phyloP scores from a whole-genome alignment of 2,797 vertebrate species.

The Lagorchestes hirsutus region DNA sequence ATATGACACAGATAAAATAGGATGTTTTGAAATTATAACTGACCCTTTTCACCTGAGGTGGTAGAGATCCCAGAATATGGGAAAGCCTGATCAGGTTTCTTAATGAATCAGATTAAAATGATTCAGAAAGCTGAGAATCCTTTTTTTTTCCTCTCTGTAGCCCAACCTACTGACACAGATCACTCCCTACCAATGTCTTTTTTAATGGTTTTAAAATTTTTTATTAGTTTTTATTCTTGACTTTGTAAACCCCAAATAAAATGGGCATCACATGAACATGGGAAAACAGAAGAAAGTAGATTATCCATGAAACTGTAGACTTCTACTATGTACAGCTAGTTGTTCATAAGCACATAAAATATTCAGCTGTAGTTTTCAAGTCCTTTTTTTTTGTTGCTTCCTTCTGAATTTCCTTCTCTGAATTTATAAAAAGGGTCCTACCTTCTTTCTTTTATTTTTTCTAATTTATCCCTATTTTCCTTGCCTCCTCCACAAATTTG shows the following conservation, averaged over 20 bases:
- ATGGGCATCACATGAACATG: not conserved
- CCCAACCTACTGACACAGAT: not conserved
- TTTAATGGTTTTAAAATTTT: not conserved
- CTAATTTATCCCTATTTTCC: not conserved
- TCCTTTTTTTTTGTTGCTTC: not conserved
- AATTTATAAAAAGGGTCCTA: not conserved
- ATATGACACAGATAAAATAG: not conserved
- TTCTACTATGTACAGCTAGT: not conserved
- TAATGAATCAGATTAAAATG: not conserved
- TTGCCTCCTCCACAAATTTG: not conserved
- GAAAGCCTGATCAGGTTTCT: not conserved
- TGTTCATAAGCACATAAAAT: not conserved
- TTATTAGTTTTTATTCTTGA: not conserved
- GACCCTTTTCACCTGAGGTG: not conserved
- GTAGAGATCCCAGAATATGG: not conserved
- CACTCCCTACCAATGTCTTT: not conserved
- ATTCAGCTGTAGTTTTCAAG: not conserved
- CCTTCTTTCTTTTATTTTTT: not conserved
- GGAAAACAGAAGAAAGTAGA: not conserved
- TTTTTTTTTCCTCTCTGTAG: not conserved
- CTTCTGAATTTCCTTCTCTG: not conserved
- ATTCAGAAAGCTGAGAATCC: not conserved
- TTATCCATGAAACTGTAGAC: not conserved
- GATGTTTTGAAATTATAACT: not conserved
- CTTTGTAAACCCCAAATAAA: not conserved